These are phyloP conservation scores for Gnatocerus cornutus DNA, from an alignment of 2,888 invertebrate species.

Conservation along the genomic window DNA sequence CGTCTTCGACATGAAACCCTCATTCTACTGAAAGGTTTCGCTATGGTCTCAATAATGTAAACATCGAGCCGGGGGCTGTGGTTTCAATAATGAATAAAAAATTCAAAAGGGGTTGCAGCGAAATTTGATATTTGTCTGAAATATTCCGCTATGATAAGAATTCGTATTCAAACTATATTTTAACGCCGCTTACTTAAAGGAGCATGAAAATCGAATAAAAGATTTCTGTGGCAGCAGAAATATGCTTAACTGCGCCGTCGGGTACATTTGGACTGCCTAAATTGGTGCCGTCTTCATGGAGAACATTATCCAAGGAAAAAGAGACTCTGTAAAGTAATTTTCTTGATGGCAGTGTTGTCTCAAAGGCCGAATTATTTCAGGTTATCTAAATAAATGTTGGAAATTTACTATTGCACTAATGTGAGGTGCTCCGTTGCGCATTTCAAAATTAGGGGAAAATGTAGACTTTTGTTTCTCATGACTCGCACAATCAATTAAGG, in stretches of 20 bases:
- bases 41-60: slow-evolving; percentile 15
- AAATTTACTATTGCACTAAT: background rate
- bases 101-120: background rate
- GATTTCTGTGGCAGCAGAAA: no score
- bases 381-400: background rate
- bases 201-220: no score
- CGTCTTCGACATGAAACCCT: slow-evolving; percentile 2
- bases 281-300: background rate
- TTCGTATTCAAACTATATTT: no score
- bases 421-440: background rate
- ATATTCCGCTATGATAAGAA: no score
- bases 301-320: background rate
- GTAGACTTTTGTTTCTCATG: background rate
- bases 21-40: slow-evolving; percentile 18
- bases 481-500: slow-evolving; percentile 14
- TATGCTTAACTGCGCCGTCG: background rate
- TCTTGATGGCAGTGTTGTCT: slow-evolving; percentile 1
- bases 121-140: background rate
- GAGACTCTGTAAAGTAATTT: slow-evolving; percentile 1
- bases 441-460: background rate
- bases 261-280: background rate
- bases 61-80: slow-evolving; percentile 9
- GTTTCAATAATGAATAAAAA: slow-evolving; percentile 16
- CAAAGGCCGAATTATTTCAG: slow-evolving; percentile 1
- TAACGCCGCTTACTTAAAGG: no score